Evolutionary conservation across 2,888 invertebrate genomes (phyloP), one percentile per base, ranked within the genome.

Genomic region (Thelaira solivaga): DNA sequence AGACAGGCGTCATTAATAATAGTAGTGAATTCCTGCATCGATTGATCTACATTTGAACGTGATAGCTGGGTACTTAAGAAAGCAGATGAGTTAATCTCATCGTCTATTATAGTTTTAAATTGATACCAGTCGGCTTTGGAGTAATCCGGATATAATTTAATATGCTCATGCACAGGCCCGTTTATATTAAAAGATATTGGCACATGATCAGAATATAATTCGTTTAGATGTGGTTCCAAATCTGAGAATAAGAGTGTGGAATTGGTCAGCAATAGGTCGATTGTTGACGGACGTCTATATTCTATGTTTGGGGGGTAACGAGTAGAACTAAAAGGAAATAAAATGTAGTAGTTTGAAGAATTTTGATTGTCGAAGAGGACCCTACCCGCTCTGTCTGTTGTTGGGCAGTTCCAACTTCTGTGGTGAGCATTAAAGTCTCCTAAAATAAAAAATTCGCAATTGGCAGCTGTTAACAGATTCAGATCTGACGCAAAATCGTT

Each of bases 121-220:
- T 2, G n/a, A n/a, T n/a, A 11, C n/a, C 34, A 34, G n/a, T 34
- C 7, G n/a, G 34, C n/a, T n/a, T 34, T 34, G 2, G 4, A 2
- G n/a, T 34, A 34, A 7, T 34, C 34, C 4, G 34, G n/a, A 6
- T n/a, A n/a, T 1, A 34, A n/a, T 34, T 34, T 34, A 4, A 4
- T n/a, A 34, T 2, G 2, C n/a, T 34, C 34, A n/a, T 2, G 2
- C 1, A 34, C n/a, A 1, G 34, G 34, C n/a, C n/a, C 34, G n/a
- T 34, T 34, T 6, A 47, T 26, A 4, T 26, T 8, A 18, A 51
- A 51, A 2, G 62, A n/a, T 4, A 24, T 36, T 10, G 62, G 47
- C n/a, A 45, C 36, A 34, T 62, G 62, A n/a, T 62, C 47, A 13
- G 47, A 47, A 6, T 22, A 10, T n/a, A 47, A n/a, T 22, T 34